Evolutionary conservation across 2,113 vertebrate species (phyloP).

Genomic region (Lepus timidus): DNA sequence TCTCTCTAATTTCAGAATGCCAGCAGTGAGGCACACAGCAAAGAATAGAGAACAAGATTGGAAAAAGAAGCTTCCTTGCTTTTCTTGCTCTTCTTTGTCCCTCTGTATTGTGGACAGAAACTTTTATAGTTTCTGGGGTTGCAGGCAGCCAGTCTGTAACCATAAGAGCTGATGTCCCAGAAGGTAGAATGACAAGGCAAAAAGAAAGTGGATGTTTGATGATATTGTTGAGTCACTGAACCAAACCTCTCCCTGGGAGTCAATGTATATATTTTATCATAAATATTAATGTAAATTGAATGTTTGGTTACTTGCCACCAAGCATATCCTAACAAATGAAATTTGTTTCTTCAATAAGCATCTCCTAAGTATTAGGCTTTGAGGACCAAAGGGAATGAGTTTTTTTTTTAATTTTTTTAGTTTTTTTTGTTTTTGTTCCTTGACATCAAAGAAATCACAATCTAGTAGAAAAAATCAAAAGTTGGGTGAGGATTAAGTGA

Average conservation of each 20-base stretch:
- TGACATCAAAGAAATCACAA: neutral
- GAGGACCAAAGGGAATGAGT: neutral
- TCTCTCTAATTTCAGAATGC: neutral
- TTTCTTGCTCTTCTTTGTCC: neutral
- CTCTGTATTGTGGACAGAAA: neutral
- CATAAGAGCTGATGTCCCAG: neutral
- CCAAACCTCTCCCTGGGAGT: neutral
- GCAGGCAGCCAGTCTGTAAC: neutral
- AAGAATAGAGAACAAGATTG: neutral
- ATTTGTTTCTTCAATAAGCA: conserved; percentile 20
- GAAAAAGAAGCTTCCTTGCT: neutral
- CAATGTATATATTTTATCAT: neutral
- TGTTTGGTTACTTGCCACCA: conserved; percentile 4
- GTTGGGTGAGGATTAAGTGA: neutral
- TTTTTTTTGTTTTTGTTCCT: too few relatives aligned
- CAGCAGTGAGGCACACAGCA: neutral
- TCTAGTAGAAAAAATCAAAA: neutral
- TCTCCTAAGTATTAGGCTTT: neutral
- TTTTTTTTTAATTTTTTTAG: too few relatives aligned
- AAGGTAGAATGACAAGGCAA: neutral
- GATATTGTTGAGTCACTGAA: neutral
- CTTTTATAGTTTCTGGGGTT: neutral
- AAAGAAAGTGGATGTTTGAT: neutral
- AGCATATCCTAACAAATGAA: neutral
- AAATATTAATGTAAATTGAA: neutral